Evolutionary conservation across 2,888 invertebrate species (phyloP).

Genomic region (Schizaphis graminum): DNA sequence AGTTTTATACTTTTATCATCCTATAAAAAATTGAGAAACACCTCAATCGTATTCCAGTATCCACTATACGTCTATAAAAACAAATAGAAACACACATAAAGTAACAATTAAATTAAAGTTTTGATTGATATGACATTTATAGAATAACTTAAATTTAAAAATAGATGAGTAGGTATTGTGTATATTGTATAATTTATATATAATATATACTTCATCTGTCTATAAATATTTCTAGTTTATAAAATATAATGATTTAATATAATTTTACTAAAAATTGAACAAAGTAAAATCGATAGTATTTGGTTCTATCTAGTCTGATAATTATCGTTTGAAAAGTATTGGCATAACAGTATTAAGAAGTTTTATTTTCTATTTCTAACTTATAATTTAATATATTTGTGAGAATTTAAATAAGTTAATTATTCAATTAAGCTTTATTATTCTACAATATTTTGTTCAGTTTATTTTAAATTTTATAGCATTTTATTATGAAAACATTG

Average conservation of each 20-base stretch:
- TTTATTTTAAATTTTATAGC: not conserved
- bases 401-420: not conserved
- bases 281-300: not conserved
- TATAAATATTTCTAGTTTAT: not conserved
- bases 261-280: not conserved
- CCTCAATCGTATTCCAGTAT: not conserved
- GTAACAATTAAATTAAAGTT: not conserved
- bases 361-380: not conserved
- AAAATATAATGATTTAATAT: not conserved
- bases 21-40: not conserved
- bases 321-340: not conserved
- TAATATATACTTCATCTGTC: not conserved
- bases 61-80: not conserved
- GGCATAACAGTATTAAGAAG: not conserved
- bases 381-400: not conserved
- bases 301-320: not conserved
- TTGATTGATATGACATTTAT: not conserved
- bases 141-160: not conserved
- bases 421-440: not conserved
- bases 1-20: too few relatives aligned
- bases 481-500: not conserved
- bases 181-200: not conserved
- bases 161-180: too few relatives aligned
- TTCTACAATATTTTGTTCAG: not conserved
- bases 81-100: not conserved